Evolutionary conservation across 1,140 invertebrate genomes (phyloP).

Genomic region (Heliothis virescens): DNA sequence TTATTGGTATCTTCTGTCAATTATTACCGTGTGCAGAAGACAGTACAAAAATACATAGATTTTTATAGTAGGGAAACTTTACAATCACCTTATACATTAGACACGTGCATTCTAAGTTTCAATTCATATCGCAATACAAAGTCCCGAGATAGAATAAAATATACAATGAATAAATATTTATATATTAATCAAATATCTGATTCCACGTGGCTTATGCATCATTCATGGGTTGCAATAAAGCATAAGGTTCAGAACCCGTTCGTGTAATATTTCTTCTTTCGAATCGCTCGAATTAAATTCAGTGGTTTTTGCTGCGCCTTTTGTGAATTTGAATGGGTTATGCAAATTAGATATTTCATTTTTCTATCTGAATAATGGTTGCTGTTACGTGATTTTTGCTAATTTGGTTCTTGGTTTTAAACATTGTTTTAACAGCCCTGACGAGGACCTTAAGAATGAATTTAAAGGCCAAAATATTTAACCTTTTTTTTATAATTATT

Average conservation of each 20-base stretch:
- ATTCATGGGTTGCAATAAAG: constrained; percentile 38
- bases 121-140: constrained; percentile 25
- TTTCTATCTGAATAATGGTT: neutral
- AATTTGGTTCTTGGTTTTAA: too few relatives aligned
- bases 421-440: too few relatives aligned
- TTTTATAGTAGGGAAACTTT: too few relatives aligned
- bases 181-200: constrained; percentile 41
- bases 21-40: too few relatives aligned
- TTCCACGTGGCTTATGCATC: constrained; percentile 32
- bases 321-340: neutral
- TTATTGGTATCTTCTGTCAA: too few relatives aligned
- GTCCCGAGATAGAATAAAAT: constrained; percentile 14
- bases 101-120: neutral
- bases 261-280: constrained; percentile 1
- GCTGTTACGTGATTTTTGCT: neutral
- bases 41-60: too few relatives aligned
- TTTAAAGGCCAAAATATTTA: too few relatives aligned
- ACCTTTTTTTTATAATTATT: too few relatives aligned
- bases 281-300: constrained; percentile 18
- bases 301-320: neutral
- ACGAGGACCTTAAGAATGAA: too few relatives aligned
- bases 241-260: neutral
- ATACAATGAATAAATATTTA: constrained; percentile 41
- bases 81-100: neutral
- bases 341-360: neutral